Base-by-base conservation (phyloP, 2,113 vertebrate species). In the Corythornis madagascariensis region DNA sequence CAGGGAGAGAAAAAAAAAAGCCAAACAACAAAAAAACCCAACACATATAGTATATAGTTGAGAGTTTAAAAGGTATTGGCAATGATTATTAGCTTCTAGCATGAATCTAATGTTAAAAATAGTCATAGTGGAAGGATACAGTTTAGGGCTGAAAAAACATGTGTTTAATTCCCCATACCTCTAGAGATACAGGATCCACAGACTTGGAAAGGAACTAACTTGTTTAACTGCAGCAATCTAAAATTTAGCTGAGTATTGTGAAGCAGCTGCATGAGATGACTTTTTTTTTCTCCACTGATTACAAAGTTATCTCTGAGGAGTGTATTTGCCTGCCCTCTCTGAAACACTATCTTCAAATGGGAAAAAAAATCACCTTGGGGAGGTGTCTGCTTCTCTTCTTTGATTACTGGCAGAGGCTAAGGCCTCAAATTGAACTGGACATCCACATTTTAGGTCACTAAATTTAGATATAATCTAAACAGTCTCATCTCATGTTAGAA, bases 71-170 rank as follows among this genome's bases (percentile, higher is more conserved):
- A 90, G 64, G 47, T 59, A 85, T 31, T 79, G 86, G 86, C 33
- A 92, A 85, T 7, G 43, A 56, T 93, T 93, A 76, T 87, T 92
- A 79, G 38, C 70, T 90, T 87, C 55, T 86, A 92, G 81, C 11
- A 9, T 19, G 78, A 89, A 93, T 65, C 22, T 73, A 76, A 89
- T 82, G 70, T 78, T 90, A 85, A 84, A 93, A 89, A 79, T 84
- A 93, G 45, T 38, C 42, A 38, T 26, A 86, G 9, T 74, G 55
- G 61, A 66, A 93, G 56, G 52, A 63, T 33, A 38, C 21, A 66
- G 8, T 64, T 80, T 43, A 50, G 40, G 33, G 5, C 33, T 79
- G 29, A 64, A 63, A 57, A 77, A 56, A 83, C 10, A 33, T 71
- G 25, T 6, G 1, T 40, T 92, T 80, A 64, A 10, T 80, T 88